These are phyloP conservation scores for Mus caroli DNA, from an alignment of 2,797 vertebrate species.

Conservation along the genomic window DNA sequence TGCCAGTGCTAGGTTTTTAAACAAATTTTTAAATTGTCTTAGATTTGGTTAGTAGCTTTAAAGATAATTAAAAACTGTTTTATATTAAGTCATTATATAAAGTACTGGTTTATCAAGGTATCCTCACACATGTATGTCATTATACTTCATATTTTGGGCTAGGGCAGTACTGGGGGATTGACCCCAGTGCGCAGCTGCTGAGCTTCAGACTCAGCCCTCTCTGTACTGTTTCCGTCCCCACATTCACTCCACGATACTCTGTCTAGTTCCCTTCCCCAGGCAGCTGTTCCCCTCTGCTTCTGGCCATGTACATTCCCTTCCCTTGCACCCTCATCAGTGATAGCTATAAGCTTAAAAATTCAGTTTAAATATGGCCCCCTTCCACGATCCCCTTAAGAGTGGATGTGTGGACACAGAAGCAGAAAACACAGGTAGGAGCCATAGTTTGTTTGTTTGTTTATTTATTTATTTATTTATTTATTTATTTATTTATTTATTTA, in stretches of 20 bases:
- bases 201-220: neutral
- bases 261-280: neutral
- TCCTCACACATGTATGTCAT: neutral
- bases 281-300: neutral
- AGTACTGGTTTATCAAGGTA: neutral
- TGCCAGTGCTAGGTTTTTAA: neutral
- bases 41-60: neutral
- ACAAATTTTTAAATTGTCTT: neutral
- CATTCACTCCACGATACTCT: rapidly evolving
- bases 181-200: neutral
- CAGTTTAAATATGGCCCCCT: neutral
- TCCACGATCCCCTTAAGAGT: neutral
- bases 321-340: neutral
- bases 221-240: neutral
- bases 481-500: no score
- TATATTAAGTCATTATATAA: neutral
- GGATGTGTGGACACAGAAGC: neutral
- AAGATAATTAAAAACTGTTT: neutral
- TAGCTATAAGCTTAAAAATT: neutral
- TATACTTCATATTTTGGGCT: neutral
- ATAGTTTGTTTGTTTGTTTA: neutral
- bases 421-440: neutral
- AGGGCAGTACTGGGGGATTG: neutral
- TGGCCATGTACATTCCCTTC: no score
- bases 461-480: no score